These are phyloP conservation scores for Nestor notabilis DNA, from an alignment of 2,113 vertebrate genomes.

Conservation along the genomic window DNA sequence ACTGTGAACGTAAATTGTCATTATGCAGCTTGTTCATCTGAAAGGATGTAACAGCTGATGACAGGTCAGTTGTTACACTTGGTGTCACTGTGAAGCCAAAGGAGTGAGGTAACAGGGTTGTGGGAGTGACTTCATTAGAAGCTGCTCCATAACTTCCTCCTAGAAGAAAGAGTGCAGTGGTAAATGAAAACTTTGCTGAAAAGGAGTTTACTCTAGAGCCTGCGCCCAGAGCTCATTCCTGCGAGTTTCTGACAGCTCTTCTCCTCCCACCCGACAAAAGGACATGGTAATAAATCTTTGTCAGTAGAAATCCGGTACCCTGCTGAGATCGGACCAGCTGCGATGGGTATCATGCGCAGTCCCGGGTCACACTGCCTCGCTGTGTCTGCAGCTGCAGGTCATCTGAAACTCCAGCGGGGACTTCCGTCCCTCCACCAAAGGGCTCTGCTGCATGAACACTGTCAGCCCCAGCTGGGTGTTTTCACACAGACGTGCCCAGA, in stretches of 20 bases:
- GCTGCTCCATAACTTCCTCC: not conserved
- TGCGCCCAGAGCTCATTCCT: not conserved
- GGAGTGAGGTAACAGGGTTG: not conserved
- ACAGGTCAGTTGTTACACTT: not conserved
- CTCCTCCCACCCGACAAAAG: not conserved
- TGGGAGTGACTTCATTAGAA: not conserved
- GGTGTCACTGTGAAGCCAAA: not conserved
- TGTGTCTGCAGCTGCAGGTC: not conserved
- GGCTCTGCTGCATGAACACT: not conserved
- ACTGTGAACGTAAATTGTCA: not conserved
- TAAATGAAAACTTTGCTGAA: slow-evolving; percentile 23
- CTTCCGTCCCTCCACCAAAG: not conserved
- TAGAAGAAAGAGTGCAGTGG: not conserved
- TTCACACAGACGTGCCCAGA: not conserved
- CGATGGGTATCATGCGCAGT: rapidly evolving
- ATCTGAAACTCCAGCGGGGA: not conserved
- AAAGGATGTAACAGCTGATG: not conserved
- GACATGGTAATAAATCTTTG: slow-evolving; percentile 31
- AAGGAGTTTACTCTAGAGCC: not conserved
- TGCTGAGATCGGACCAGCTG: not conserved
- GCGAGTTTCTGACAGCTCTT: slow-evolving; percentile 18
- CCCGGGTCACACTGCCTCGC: not conserved
- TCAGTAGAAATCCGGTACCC: not conserved
- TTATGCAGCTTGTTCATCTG: not conserved
- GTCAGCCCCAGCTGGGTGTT: rapidly evolving